Conservation (phyloP, 2,888 invertebrate genomes). For the Julus scanicus region DNA sequence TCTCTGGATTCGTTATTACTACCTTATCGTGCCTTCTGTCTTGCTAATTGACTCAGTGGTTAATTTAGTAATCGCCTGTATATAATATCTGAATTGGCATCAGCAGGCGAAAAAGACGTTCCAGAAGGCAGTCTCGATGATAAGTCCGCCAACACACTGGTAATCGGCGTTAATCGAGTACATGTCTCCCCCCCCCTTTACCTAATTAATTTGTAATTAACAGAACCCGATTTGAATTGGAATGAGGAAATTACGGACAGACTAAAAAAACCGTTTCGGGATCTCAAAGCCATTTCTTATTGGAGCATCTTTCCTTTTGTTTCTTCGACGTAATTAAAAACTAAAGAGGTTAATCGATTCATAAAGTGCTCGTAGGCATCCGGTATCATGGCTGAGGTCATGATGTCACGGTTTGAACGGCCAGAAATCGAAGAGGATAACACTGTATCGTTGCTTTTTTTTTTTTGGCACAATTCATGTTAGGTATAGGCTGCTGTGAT, state of each 20-base stretch:
- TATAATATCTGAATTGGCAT: neutral
- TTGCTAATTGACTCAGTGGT: too few species aligned
- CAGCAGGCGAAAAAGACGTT: neutral
- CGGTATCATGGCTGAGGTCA: conserved; percentile 37
- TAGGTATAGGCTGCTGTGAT: neutral
- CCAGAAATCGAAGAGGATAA: conserved; percentile 37
- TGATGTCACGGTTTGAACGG: neutral
- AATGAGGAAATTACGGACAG: conserved; percentile 26
- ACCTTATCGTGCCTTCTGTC: too few species aligned
- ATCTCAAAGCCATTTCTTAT: conserved; percentile 8
- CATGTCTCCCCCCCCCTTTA: neutral
- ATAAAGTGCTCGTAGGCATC: conserved; percentile 36
- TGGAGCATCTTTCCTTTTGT: conserved; percentile 12
- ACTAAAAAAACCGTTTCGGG: neutral
- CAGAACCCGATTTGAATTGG: neutral
- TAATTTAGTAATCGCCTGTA: too few species aligned
- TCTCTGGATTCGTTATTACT: too few species aligned
- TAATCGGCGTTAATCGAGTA: neutral
- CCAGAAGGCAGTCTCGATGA: neutral
- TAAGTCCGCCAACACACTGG: neutral
- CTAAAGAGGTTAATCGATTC: conserved; percentile 45
- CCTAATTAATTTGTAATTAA: neutral
- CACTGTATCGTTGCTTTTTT: too few species aligned
- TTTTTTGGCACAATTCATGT: conserved; percentile 17
- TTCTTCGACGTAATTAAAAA: conserved; percentile 18